phyloP scores from a whole-genome alignment of 2,797 vertebrate species.

The Rhinatrema bivittatum region DNA sequence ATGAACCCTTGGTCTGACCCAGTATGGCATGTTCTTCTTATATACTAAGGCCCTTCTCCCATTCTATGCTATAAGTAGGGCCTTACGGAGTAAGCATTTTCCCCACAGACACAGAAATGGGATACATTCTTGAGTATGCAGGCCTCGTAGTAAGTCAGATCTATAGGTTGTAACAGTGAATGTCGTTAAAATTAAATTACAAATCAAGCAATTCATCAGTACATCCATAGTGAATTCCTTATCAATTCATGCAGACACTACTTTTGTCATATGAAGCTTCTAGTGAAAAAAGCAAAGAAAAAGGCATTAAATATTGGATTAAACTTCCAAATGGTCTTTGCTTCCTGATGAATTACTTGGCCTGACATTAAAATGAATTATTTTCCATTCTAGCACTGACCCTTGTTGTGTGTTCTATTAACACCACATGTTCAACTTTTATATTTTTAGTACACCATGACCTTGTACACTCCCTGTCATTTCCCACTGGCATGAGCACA shows the following conservation, averaged over 20 bases:
- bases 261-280: not conserved
- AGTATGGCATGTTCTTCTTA: too few relatives aligned
- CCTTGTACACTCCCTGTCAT: constrained; percentile 43
- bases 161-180: too few relatives aligned
- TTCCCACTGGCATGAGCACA: constrained; percentile 38
- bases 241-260: not conserved
- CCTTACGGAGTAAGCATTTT: too few relatives aligned
- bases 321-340: constrained; percentile 29
- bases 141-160: too few relatives aligned
- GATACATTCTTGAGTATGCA: too few relatives aligned
- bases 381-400: constrained; percentile 44
- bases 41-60: too few relatives aligned
- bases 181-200: too few relatives aligned
- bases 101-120: too few relatives aligned
- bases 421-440: constrained; percentile 47
- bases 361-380: constrained; percentile 37
- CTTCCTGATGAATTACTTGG: constrained; percentile 29
- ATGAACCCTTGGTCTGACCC: too few relatives aligned
- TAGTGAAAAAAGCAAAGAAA: constrained; percentile 13
- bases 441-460: constrained; percentile 49
- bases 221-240: too few relatives aligned
- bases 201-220: too few relatives aligned
- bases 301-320: constrained; percentile 25
- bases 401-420: constrained; percentile 53
- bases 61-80: too few relatives aligned